Evolutionary conservation across 2,113 vertebrate species (phyloP), one percentile per base, ranked within the genome.

Genomic region (Amphiprion percula): DNA sequence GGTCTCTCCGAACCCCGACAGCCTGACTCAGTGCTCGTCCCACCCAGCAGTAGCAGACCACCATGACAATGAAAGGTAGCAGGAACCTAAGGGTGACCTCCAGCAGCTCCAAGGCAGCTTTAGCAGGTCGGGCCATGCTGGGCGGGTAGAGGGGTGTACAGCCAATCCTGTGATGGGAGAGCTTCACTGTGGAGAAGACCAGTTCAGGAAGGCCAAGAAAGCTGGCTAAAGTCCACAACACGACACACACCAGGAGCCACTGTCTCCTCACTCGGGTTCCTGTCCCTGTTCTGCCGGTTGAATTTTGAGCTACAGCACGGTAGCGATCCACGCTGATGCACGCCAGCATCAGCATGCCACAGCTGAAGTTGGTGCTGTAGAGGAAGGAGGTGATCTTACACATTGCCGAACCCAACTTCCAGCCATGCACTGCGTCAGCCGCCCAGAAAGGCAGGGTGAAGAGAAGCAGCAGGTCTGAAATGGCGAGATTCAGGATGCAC

Each of bases 381-480:
- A 97, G 87, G 28, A 96, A 96, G 21, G 96, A 96, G 4, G 95
- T 91, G 28, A 97, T 44, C 90, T 98, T 98, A 91, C 97, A 99
- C 90, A 96, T 94, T 0, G 44, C 10, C 0, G 67, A 78, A 1
- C 97, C 97, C 44, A 98, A 81, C 68, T 82, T 87, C 98, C 98
- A 99, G 2, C 97, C 97, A 0, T 96, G 95, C 56, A 95, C 94
- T 0, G 97, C 96, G 3, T 95, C 96, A 0, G 94, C 95, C 0
- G 96, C 96, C 97, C 97, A 99, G 54, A 99, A 98, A 0, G 97
- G 97, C 70, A 99, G 92, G 0, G 97, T 99, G 62, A 97, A 79
- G 15, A 99, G 96, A 23, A 99, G 92, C 56, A 99, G 84, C 44
- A 98, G 84, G 65, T 99, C 98, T 0, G 97, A 96, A 0, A 96